A percentile compares a stretch with the other conserved stretches of the same genome.
Evolutionary conservation across 2,888 invertebrate genomes (phyloP).

Genomic region (Microplitis deprimator): DNA sequence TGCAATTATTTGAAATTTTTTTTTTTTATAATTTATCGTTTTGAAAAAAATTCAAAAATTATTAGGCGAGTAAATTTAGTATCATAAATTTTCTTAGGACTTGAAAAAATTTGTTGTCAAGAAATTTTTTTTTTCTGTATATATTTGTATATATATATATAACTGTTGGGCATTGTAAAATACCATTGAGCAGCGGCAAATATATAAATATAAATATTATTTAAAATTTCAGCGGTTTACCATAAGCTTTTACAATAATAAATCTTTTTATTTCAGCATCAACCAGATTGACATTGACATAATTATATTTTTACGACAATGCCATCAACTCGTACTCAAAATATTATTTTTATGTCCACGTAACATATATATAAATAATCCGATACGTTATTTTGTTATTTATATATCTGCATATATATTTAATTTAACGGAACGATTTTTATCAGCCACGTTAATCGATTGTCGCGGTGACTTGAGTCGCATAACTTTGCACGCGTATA

Average conservation of each 20-base stretch:
- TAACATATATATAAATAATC: not conserved
- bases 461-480: slow-evolving; percentile 31
- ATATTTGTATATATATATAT: not conserved
- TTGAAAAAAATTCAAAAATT: no score
- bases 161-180: not conserved
- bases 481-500: slow-evolving; percentile 1
- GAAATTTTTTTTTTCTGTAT: no score
- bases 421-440: slow-evolving; percentile 36
- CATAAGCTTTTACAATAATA: not conserved
- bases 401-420: slow-evolving; percentile 10
- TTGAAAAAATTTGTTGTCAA: no score
- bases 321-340: not conserved
- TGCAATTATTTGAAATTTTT: no score
- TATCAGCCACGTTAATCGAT: slow-evolving; percentile 39
- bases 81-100: no score
- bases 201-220: not conserved
- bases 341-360: not conserved
- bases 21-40: no score
- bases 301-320: not conserved
- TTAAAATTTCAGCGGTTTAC: not conserved
- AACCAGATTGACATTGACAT: not conserved
- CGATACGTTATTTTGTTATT: not conserved
- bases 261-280: not conserved
- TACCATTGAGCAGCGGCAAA: not conserved
- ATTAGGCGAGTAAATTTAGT: no score